Evolutionary conservation across 2,797 vertebrate species (phyloP).

Genomic region (Syngnathus acus): DNA sequence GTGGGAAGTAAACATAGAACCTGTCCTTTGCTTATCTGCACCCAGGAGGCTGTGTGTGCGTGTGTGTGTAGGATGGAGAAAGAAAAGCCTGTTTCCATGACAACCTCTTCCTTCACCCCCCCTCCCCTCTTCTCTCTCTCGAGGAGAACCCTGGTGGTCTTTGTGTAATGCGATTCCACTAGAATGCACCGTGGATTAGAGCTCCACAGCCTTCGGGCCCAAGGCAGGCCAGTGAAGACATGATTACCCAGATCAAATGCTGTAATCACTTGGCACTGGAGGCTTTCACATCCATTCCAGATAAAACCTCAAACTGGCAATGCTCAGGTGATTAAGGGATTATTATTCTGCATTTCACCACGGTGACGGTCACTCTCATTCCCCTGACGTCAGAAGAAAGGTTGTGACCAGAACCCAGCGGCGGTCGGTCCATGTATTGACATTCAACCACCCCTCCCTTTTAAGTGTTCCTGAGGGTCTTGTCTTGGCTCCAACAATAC

Average conservation of each 20-base stretch:
- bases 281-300: slow-evolving; percentile 71
- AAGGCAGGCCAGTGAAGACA: slow-evolving; percentile 72
- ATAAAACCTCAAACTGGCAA: slow-evolving; percentile 72
- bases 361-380: slow-evolving; percentile 58
- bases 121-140: slow-evolving; percentile 49
- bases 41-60: slow-evolving; percentile 37
- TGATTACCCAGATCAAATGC: slow-evolving; percentile 80
- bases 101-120: slow-evolving; percentile 60
- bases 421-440: slow-evolving; percentile 29
- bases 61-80: slow-evolving; percentile 18
- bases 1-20: slow-evolving; percentile 70
- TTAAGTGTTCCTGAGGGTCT: slow-evolving; percentile 28
- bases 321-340: slow-evolving; percentile 75
- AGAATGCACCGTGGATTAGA: slow-evolving; percentile 78
- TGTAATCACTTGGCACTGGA: slow-evolving; percentile 74
- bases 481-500: slow-evolving; percentile 17
- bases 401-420: neutral
- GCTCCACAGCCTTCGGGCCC: slow-evolving; percentile 64
- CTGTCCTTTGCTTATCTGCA: slow-evolving; percentile 72
- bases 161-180: slow-evolving; percentile 76
- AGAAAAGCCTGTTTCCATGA: slow-evolving; percentile 69
- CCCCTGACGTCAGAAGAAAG: slow-evolving; percentile 41
- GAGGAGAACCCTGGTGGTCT: slow-evolving; percentile 74
- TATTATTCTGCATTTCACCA: slow-evolving; percentile 71
- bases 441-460: slow-evolving; percentile 6